Evolutionary conservation across 1,140 invertebrate species (phyloP).

Genomic region (Reticulitermes speratus): DNA sequence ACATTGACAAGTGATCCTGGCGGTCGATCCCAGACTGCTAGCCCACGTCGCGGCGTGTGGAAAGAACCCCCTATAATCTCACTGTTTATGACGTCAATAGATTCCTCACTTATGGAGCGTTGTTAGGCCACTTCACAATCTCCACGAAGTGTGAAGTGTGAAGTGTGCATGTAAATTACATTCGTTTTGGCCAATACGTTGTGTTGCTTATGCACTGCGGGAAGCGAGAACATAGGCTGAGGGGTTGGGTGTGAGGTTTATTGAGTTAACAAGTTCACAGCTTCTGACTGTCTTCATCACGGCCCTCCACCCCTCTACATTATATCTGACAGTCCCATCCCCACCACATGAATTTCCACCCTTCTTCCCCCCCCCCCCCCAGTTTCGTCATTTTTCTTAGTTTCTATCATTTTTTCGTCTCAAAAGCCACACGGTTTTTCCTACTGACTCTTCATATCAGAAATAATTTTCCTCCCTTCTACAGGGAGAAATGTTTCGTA

Average conservation of each 20-base stretch:
- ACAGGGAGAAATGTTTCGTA: no score
- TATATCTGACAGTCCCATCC: neutral
- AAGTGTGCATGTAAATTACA: neutral
- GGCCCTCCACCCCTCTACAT: neutral
- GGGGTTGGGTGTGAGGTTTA: neutral
- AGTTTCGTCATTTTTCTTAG: neutral
- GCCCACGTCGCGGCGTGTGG: no score
- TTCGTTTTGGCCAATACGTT: conserved; percentile 15
- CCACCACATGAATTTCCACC: neutral
- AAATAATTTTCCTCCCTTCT: no score
- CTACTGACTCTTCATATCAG: no score
- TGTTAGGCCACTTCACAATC: neutral
- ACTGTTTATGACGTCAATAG: neutral
- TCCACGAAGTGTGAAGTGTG: neutral
- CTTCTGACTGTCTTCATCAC: neutral
- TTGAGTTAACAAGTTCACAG: conserved; percentile 16
- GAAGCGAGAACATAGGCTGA: neutral
- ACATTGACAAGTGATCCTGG: no score
- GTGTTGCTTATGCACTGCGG: neutral
- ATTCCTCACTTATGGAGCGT: neutral
- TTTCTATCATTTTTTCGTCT: neutral
- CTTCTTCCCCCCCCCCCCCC: no score
- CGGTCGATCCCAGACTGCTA: no score
- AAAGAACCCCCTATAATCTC: no score
- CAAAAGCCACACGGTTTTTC: neutral